Percentiles rank a stretch among this genome's conserved stretches.
Conservation (phyloP, 1,140 invertebrate genomes). For the Cydia splendana region DNA sequence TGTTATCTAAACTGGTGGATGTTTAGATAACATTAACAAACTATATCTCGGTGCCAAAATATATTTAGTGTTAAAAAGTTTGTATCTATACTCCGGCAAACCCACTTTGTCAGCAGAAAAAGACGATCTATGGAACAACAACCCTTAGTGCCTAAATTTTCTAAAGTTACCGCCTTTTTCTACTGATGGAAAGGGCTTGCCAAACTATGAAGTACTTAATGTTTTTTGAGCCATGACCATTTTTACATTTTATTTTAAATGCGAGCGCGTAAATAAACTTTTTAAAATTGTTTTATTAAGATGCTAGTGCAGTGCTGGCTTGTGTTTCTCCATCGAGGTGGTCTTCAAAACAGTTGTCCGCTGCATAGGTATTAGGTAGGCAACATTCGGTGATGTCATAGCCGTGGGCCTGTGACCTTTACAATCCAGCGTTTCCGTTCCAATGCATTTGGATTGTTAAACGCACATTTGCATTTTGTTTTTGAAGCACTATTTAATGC, state of each 20-base stretch:
- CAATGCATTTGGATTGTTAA: conserved; percentile 31
- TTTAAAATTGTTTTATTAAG: not conserved
- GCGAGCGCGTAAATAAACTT: too few relatives aligned
- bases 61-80: not conserved
- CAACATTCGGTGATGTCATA: conserved; percentile 23
- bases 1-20: conserved; percentile 18
- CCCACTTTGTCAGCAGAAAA: too few relatives aligned
- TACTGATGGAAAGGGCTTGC: too few relatives aligned
- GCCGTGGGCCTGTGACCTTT: conserved; percentile 24
- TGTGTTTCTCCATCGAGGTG: not conserved
- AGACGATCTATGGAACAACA: too few relatives aligned
- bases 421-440: conserved; percentile 27
- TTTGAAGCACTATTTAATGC: conserved; percentile 11
- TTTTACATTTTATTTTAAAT: not conserved
- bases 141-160: not conserved
- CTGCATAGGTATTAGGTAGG: too few relatives aligned
- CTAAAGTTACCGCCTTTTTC: not conserved
- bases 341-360: not conserved
- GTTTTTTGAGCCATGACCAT: too few relatives aligned
- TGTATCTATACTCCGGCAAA: not conserved
- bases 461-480: conserved; percentile 30
- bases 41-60: not conserved
- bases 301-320: not conserved
- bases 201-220: too few relatives aligned
- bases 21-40: not conserved